These are phyloP conservation scores for Larimichthys polyactis DNA, from an alignment of 2,113 vertebrate species.

Conservation along the genomic window DNA sequence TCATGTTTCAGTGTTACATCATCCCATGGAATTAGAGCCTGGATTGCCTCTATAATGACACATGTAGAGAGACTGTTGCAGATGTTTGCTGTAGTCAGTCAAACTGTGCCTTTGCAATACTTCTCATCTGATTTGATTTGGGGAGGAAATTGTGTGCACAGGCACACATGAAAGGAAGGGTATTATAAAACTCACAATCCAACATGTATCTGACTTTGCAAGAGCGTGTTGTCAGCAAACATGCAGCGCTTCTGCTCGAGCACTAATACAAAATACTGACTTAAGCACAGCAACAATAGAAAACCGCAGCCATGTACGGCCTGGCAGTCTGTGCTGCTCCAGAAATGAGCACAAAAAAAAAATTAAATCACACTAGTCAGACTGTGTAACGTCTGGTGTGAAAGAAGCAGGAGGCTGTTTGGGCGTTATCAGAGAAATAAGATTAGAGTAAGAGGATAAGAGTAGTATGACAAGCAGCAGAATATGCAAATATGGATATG, in stretches of 20 bases:
- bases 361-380: constrained; percentile 37
- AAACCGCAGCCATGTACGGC: background rate
- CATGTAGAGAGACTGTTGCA: background rate
- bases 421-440: constrained; percentile 13
- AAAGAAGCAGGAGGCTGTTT: constrained; percentile 47
- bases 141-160: background rate
- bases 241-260: constrained; percentile 18
- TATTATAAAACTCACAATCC: constrained; percentile 37
- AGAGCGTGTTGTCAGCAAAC: constrained; percentile 53
- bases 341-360: constrained; percentile 41
- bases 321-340: constrained; percentile 41
- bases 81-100: constrained; percentile 27
- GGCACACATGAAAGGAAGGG: constrained; percentile 36
- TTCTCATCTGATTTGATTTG: constrained; percentile 13
- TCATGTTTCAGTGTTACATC: constrained; percentile 52
- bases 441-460: constrained; percentile 21
- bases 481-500: background rate
- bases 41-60: constrained; percentile 33
- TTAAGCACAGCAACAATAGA: constrained; percentile 44
- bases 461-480: constrained; percentile 15
- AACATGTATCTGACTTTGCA: constrained; percentile 34
- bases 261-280: constrained; percentile 34
- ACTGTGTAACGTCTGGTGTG: constrained; percentile 40
- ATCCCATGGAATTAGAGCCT: constrained; percentile 27
- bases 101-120: constrained; percentile 27